Percentiles rank a stretch among this genome's conserved stretches.
phyloP scores from a whole-genome alignment of 2,113 vertebrate genomes.

The Vombatus ursinus region DNA sequence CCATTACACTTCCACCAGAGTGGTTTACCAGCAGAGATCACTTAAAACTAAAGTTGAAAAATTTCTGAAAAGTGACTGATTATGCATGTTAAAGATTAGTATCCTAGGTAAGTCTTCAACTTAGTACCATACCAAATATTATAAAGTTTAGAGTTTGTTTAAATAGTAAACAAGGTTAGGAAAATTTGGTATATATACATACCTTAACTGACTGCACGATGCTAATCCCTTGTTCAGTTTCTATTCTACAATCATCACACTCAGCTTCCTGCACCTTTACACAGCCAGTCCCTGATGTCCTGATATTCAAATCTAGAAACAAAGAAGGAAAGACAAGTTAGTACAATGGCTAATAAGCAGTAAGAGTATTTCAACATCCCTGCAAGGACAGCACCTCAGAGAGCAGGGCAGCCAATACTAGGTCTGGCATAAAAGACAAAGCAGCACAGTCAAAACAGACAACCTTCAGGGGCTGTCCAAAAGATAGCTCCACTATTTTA shows the following conservation, averaged over 20 bases:
- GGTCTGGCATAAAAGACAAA: background rate
- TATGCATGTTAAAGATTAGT: background rate
- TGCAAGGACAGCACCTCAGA: slow-evolving; percentile 13
- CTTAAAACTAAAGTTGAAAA: slow-evolving; percentile 29
- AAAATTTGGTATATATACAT: slow-evolving; percentile 47
- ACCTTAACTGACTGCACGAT: slow-evolving; percentile 93
- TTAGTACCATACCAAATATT: background rate
- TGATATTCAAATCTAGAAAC: slow-evolving; percentile 92
- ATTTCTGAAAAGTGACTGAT: slow-evolving; percentile 42
- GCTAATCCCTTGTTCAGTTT: slow-evolving; percentile 90
- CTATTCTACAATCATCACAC: slow-evolving; percentile 91
- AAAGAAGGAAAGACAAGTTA: slow-evolving; percentile 53
- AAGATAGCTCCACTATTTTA: background rate
- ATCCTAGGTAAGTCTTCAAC: background rate
- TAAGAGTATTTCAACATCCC: background rate
- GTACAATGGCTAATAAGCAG: background rate
- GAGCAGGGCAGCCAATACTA: background rate
- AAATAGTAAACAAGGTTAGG: slow-evolving; percentile 31
- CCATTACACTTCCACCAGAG: background rate
- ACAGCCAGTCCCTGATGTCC: slow-evolving; percentile 86
- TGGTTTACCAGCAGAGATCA: slow-evolving; percentile 28
- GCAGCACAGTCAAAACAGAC: background rate
- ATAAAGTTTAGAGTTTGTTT: background rate
- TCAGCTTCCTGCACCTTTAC: slow-evolving; percentile 93
- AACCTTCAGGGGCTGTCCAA: background rate